Conservation (phyloP, 2,888 invertebrate species). For the Caenorhabditis sp. region DNA sequence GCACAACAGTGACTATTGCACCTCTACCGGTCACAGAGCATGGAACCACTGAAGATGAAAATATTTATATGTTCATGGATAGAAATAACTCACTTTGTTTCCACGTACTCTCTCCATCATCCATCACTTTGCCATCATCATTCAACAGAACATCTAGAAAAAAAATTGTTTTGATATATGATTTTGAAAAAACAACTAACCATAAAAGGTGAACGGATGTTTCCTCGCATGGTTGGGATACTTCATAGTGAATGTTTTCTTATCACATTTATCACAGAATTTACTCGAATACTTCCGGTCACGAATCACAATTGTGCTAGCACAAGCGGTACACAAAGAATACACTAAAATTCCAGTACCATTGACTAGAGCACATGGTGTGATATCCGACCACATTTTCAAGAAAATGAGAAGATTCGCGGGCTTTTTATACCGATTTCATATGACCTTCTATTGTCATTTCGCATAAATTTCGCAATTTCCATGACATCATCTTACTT, state of each 20-base stretch:
- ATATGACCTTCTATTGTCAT: too few relatives aligned
- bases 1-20: too few relatives aligned
- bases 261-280: neutral
- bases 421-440: too few relatives aligned
- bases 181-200: neutral
- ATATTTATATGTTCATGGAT: too few relatives aligned
- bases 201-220: neutral
- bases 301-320: neutral
- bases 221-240: neutral
- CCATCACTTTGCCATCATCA: neutral
- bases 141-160: neutral
- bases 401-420: neutral
- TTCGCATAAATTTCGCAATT: too few relatives aligned
- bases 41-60: too few relatives aligned
- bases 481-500: too few relatives aligned
- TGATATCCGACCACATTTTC: constrained; percentile 17
- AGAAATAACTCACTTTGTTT: neutral
- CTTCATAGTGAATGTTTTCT: neutral
- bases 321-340: neutral
- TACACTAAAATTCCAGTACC: constrained; percentile 1
- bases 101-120: neutral
- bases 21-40: too few relatives aligned
- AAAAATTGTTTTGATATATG: neutral
- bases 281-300: neutral
- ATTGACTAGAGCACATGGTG: neutral